Evolutionary conservation across 2,797 vertebrate genomes (phyloP).

Genomic region (Melanotaenia nigrans): DNA sequence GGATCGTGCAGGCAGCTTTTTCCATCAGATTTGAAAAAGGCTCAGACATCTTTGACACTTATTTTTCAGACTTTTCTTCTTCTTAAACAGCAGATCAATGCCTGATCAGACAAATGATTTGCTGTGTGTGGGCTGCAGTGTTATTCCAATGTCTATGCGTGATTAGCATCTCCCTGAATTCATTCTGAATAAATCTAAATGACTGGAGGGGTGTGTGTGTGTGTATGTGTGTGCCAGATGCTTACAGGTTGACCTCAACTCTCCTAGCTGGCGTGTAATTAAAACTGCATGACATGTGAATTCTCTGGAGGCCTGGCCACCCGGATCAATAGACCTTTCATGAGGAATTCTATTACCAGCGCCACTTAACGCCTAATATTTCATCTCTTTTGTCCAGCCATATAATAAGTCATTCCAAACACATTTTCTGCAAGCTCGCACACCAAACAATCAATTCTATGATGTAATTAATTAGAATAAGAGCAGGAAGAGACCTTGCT

Average conservation of each 20-base stretch:
- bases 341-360: constrained; percentile 83
- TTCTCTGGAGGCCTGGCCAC: constrained; percentile 71
- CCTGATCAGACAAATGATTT: not conserved
- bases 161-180: constrained; percentile 5
- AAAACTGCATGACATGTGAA: constrained; percentile 78
- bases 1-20: not conserved
- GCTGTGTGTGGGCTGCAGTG: not conserved
- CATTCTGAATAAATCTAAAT: constrained; percentile 11
- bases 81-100: not conserved
- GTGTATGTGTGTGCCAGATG: not conserved
- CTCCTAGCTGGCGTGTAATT: constrained; percentile 75
- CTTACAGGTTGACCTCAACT: constrained; percentile 62
- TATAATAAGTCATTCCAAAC: constrained; percentile 84
- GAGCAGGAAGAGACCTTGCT: constrained; percentile 66
- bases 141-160: constrained; percentile 4
- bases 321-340: constrained; percentile 84
- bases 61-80: too few relatives aligned
- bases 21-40: not conserved
- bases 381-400: constrained; percentile 82
- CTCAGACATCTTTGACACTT: not conserved
- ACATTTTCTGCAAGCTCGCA: constrained; percentile 72
- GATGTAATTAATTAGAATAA: constrained; percentile 78
- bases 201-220: constrained; percentile 5
- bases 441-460: constrained; percentile 82
- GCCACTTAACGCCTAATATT: constrained; percentile 87